Conservation (phyloP, 2,888 invertebrate genomes). For the Diplazon laetatorius region DNA sequence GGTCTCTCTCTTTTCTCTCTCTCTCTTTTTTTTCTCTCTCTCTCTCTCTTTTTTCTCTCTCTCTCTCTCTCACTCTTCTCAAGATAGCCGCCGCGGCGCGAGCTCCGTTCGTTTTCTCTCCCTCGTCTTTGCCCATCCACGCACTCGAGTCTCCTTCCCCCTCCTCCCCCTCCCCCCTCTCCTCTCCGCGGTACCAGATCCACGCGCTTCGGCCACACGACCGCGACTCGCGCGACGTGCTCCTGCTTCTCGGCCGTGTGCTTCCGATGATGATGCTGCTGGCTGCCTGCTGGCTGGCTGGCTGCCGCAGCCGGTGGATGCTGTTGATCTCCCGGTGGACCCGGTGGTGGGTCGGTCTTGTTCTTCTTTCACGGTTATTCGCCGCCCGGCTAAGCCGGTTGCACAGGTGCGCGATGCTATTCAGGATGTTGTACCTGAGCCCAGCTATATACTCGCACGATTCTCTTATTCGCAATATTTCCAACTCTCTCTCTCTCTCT, state of each 20-base stretch:
- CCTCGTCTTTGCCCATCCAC: constrained; percentile 60
- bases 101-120: constrained; percentile 34
- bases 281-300: not conserved
- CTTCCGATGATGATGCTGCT: not conserved
- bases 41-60: no score
- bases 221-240: constrained; percentile 64
- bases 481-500: constrained; percentile 16
- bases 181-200: constrained; percentile 57
- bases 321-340: constrained; percentile 24
- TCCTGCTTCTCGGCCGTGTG: constrained; percentile 43
- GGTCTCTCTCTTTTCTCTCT: no score
- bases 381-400: constrained; percentile 66
- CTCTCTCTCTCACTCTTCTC: no score
- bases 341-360: constrained; percentile 51
- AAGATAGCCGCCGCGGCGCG: no score
- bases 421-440: constrained; percentile 60
- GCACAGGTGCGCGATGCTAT: constrained; percentile 67
- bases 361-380: constrained; percentile 59
- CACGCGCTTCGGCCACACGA: constrained; percentile 68
- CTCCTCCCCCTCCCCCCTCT: constrained; percentile 52
- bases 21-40: no score
- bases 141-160: not conserved
- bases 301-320: constrained; percentile 1
- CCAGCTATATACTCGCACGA: constrained; percentile 45
- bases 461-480: constrained; percentile 46